Percentiles rank a stretch among this genome's conserved stretches.
Conservation (phyloP, 2,113 vertebrate genomes). For the Ia io region DNA sequence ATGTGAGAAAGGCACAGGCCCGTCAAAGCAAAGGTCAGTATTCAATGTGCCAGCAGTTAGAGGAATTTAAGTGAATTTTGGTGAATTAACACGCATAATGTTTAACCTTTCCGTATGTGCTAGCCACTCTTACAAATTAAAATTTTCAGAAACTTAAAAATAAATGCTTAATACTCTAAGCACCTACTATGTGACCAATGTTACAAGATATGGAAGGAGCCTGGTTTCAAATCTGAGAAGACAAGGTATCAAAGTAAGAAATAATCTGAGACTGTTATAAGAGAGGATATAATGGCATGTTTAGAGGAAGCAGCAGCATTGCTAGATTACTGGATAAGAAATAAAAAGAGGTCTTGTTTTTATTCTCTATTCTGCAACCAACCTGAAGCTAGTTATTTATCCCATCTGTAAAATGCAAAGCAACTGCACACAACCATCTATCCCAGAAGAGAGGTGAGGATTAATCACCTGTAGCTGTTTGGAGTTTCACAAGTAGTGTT, state of each 20-base stretch:
- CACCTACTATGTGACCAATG: background rate
- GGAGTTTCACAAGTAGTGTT: constrained; percentile 46
- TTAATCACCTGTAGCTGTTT: constrained; percentile 40
- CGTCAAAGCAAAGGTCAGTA: background rate
- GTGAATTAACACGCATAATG: background rate
- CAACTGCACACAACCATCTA: background rate
- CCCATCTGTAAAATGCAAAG: constrained; percentile 49
- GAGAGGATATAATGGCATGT: background rate
- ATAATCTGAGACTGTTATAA: background rate
- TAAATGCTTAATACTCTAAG: background rate
- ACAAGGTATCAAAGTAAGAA: constrained; percentile 30
- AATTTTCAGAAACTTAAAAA: constrained; percentile 25
- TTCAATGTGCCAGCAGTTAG: background rate
- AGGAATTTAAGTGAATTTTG: background rate
- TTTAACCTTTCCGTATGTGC: background rate
- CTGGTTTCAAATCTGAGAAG: background rate
- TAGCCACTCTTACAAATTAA: background rate
- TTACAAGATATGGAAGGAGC: background rate
- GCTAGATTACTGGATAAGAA: constrained; percentile 30
- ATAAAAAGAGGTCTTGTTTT: constrained; percentile 55
- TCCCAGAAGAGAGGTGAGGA: constrained; percentile 51
- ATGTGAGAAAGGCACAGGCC: background rate
- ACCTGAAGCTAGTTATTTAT: constrained; percentile 57
- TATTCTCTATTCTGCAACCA: constrained; percentile 26
- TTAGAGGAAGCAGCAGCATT: background rate